phyloP scores from a whole-genome alignment of 23 tunicate genomes.

The Diplosoma virens region DNA sequence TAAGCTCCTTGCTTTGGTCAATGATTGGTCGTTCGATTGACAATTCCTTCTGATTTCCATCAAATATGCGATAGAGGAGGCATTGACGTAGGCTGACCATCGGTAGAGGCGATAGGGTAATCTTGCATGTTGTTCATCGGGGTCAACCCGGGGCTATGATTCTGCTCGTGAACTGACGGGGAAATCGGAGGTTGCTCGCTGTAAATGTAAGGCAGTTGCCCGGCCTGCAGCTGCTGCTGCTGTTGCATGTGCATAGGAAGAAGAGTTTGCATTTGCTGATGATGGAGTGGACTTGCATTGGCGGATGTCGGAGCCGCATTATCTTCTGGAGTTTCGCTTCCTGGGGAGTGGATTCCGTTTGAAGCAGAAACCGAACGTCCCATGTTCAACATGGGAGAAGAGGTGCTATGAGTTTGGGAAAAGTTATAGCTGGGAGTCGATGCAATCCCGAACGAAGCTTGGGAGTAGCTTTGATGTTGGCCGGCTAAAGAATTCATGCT shows the following conservation, averaged over 20 bases:
- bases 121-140: slow-evolving; percentile 28
- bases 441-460: background rate
- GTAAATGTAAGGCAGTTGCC: slow-evolving; percentile 20
- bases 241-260: slow-evolving; percentile 36
- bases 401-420: slow-evolving; percentile 32
- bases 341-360: slow-evolving; percentile 67
- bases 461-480: slow-evolving; percentile 66
- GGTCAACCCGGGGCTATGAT: slow-evolving; percentile 42
- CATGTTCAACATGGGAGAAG: slow-evolving; percentile 56
- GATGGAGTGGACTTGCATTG: slow-evolving; percentile 54
- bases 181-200: slow-evolving; percentile 25
- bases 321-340: slow-evolving; percentile 61
- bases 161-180: slow-evolving; percentile 28
- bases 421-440: slow-evolving; percentile 30
- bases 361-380: slow-evolving; percentile 34
- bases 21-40: too few species aligned
- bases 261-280: slow-evolving; percentile 28
- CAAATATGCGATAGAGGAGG: too few species aligned
- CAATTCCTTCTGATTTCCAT: too few species aligned
- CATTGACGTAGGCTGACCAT: slow-evolving; percentile 44
- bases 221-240: slow-evolving; percentile 28
- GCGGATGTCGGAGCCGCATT: slow-evolving; percentile 40
- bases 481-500: slow-evolving; percentile 54
- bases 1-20: too few species aligned
- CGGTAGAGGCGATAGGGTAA: slow-evolving; percentile 30